Base-by-base conservation (phyloP, 2,888 invertebrate species). In the Drosophila recens region DNA sequence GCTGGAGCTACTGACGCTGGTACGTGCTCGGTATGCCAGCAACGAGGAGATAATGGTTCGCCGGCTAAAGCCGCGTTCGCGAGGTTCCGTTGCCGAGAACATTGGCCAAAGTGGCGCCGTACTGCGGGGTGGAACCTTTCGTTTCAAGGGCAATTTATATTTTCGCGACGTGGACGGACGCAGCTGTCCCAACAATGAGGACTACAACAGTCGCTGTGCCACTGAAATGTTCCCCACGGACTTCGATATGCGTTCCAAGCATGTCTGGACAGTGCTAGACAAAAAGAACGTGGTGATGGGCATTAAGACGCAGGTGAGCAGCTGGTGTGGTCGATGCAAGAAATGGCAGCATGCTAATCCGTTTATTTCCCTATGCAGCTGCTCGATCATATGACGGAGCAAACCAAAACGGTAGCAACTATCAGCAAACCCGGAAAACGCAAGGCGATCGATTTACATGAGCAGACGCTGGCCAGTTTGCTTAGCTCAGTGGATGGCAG, bases 91-190 rank as follows among this genome's bases (percentile, higher is more conserved):
- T 20, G 3, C 20, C 10, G 75, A 69, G 10, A 46, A 5, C 1
- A 45, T 77, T 4, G 73, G 82, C 1, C 67, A 69, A 36, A 93
- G 54, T 93, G 94, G 87, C 94, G 95, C 34, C 93, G 94, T 80
- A 6, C 63, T 91, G n/a, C 83, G 81, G 9, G 91, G 91, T 0
- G 87, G 88, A 1, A 90, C 90, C 0, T 91, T 91, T 54, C 90
- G 74, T 94, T 96, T 91, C 9, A 91, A 91, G 42, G 91, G 91
- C 0, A 91, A 90, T 72, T 75, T 91, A 1, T 96, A 95, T 87
- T 96, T 96, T 77, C 96, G 95, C 84, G 95, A 95, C 79, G 92
- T 89, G 23, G 82, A 92, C 20, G 93, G 93, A 23, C 94, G 94
- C 76, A 91, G 93, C 4, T 94, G 95, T 20, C 94, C 94, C 0